Base-by-base conservation (phyloP, 2,113 vertebrate genomes). In the Mormyrus iriodes region DNA sequence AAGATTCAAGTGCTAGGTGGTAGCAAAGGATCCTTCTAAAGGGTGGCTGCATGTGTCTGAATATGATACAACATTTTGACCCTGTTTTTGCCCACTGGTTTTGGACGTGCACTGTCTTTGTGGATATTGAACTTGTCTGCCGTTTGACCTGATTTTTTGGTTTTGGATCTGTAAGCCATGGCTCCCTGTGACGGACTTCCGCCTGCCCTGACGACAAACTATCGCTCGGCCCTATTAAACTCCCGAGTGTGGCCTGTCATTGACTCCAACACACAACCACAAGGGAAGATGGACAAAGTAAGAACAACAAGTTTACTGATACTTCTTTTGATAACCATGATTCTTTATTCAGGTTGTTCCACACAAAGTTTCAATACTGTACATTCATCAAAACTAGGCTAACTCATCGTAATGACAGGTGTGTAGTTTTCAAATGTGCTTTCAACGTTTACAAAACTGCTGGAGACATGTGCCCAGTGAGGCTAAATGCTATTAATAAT, bases 371-470 rank as follows among this genome's bases (percentile, higher is more conserved):
- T 92, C 85, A 92, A 49, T 88, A 85, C 92, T 79, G 84, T 93
- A 94, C 91, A 92, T 92, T 93, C 91, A 90, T 92, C 58, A 90
- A 91, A 88, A 90, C 27, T 79, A 39, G 49, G 69, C 49, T 88
- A 51, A 35, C 69, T 48, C 27, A 39, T 49, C 3, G 2, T 83
- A 13, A 76, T 48, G n/a, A 55, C 19, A n/a, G 24, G 49, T 39
- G 49, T 42, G 35, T 46, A 89, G 92, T 89, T 58, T 91, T 85
- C 89, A 87, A 90, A 90, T 9, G 52, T 90, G 91, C 91, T 88
- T 92, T 85, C n/a, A 51, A 86, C 90, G 88, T 83, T 88, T 92
- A 79, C 91, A 79, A 89, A 42, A 76, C 90, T 44, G 24, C 39
- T 27, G 21, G 31, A 90, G 89, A 89, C 39, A 2, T 88, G 90